These are phyloP conservation scores for Agapornis roseicollis DNA, from an alignment of 2,113 vertebrate genomes.

Conservation along the genomic window DNA sequence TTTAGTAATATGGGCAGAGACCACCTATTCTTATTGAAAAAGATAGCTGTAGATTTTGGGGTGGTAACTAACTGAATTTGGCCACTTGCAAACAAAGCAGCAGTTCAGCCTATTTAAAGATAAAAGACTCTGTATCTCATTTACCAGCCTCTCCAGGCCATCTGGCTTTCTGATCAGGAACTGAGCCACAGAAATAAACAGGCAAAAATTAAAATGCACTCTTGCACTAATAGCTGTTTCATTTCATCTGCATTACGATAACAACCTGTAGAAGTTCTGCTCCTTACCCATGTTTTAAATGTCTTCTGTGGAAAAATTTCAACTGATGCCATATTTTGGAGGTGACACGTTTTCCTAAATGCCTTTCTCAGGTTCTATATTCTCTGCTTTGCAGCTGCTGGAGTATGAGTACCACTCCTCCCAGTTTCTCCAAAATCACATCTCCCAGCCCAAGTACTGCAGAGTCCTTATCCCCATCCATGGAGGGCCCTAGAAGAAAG, in stretches of 20 bases:
- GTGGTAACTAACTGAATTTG: background rate
- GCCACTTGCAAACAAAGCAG: background rate
- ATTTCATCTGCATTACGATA: background rate
- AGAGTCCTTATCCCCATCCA: background rate
- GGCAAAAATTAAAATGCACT: background rate
- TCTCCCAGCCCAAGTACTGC: background rate
- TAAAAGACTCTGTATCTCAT: background rate
- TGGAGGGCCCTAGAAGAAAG: background rate
- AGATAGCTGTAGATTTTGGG: background rate
- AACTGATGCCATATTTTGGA: background rate
- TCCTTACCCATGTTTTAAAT: background rate
- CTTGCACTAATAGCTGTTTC: background rate
- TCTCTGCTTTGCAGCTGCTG: background rate
- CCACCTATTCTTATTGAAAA: background rate
- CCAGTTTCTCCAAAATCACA: background rate
- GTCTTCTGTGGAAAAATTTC: background rate
- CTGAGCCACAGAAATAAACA: background rate
- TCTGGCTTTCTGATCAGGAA: background rate
- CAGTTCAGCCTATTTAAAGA: background rate
- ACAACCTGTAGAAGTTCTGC: background rate
- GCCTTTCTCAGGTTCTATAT: background rate
- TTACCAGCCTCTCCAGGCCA: background rate
- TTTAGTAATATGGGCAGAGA: background rate
- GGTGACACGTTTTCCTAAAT: background rate
- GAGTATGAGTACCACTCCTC: background rate